Conservation (phyloP, 2,797 vertebrate genomes). For the Acomys russatus region DNA sequence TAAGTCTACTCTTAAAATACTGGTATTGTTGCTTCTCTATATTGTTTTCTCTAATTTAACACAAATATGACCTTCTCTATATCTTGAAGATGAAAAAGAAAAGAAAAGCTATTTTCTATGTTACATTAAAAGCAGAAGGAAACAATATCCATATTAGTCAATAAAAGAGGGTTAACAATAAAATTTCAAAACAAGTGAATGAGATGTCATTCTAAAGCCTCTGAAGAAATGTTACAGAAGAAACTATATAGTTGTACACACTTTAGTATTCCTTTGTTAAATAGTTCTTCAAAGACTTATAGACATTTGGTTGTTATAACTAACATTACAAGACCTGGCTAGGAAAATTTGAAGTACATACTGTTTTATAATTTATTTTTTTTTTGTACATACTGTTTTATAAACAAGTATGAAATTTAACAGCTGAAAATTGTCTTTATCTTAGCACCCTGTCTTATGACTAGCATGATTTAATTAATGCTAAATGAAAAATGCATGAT, state of each 20-base stretch:
- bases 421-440: slow-evolving; percentile 51
- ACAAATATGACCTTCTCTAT: slow-evolving; percentile 71
- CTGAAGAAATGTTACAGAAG: slow-evolving; percentile 77
- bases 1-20: slow-evolving; percentile 71
- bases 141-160: slow-evolving; percentile 76
- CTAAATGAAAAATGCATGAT: slow-evolving; percentile 67
- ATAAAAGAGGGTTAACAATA: slow-evolving; percentile 70
- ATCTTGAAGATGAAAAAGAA: slow-evolving; percentile 70
- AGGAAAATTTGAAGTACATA: slow-evolving; percentile 60
- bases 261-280: slow-evolving; percentile 64
- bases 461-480: slow-evolving; percentile 76
- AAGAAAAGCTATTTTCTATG: slow-evolving; percentile 76
- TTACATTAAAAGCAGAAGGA: slow-evolving; percentile 77
- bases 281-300: slow-evolving; percentile 21
- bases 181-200: slow-evolving; percentile 73
- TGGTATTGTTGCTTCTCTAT: not conserved
- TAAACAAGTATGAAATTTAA: slow-evolving; percentile 72
- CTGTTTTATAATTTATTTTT: slow-evolving; percentile 76
- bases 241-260: not conserved
- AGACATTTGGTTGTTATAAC: slow-evolving; percentile 62
- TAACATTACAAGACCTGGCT: slow-evolving; percentile 54
- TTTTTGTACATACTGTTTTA: slow-evolving; percentile 70
- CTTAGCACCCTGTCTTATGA: slow-evolving; percentile 58
- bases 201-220: slow-evolving; percentile 75
- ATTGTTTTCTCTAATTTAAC: slow-evolving; percentile 58